Percentiles rank a stretch among this genome's conserved stretches.
Conservation (phyloP, 2,113 vertebrate species). For the Hucho hucho region DNA sequence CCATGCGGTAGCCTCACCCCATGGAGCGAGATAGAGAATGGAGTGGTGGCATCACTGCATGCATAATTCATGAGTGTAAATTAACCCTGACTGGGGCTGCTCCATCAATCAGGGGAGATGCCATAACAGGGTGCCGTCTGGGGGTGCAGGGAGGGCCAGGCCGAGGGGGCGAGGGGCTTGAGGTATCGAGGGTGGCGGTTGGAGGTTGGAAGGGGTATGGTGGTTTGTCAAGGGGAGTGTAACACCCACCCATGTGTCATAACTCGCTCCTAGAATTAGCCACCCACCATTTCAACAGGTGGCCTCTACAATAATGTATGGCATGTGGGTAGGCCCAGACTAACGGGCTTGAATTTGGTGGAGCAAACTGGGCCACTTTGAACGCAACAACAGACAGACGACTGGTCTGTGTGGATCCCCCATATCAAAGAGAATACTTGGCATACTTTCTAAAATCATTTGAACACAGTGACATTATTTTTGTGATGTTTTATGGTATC, state of each 20-base stretch:
- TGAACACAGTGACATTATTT: conserved; percentile 31
- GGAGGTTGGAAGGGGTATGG: conserved; percentile 69
- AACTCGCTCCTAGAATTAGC: conserved; percentile 74
- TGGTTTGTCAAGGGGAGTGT: conserved; percentile 75
- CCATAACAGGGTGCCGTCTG: conserved; percentile 73
- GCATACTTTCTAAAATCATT: neutral
- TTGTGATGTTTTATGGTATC: neutral
- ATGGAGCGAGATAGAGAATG: conserved; percentile 83
- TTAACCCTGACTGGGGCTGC: conserved; percentile 85
- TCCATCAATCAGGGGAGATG: conserved; percentile 90
- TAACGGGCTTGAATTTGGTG: neutral
- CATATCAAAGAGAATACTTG: neutral
- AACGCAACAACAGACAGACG: conserved; percentile 4
- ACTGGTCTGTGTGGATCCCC: neutral
- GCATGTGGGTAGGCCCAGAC: conserved; percentile 40
- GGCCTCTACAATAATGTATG: conserved; percentile 67
- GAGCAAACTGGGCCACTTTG: conserved; percentile 14
- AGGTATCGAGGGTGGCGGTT: conserved; percentile 42
- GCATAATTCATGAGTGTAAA: conserved; percentile 92
- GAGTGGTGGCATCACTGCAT: conserved; percentile 75
- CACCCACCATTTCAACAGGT: conserved; percentile 86
- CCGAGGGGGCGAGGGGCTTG: neutral
- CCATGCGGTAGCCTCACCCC: conserved; percentile 77
- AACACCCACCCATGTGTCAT: conserved; percentile 52
- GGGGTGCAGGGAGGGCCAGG: conserved; percentile 21